Percentiles rank a stretch among this genome's conserved stretches.
Evolutionary conservation across 2,888 invertebrate species (phyloP).

Genomic region (Pardosa pseudoannulata): DNA sequence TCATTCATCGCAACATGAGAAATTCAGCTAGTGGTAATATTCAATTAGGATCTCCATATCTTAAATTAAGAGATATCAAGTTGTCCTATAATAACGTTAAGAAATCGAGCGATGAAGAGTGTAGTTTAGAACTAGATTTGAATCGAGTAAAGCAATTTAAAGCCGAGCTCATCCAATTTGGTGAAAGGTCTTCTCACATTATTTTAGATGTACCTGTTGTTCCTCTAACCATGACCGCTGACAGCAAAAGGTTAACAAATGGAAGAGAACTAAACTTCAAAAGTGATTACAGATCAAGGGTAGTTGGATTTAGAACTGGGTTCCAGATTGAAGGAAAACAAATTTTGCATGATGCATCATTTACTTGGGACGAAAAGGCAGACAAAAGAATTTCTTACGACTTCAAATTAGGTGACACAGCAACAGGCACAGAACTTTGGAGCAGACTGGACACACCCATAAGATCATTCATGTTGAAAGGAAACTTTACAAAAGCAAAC

Average conservation of each 20-base stretch:
- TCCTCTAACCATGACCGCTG: slow-evolving; percentile 43
- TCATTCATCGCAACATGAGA: slow-evolving; percentile 33
- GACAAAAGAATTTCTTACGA: slow-evolving; percentile 61
- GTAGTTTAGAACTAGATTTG: slow-evolving; percentile 48
- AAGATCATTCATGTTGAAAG: slow-evolving; percentile 66
- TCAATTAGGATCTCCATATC: slow-evolving; percentile 44
- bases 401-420: slow-evolving; percentile 40
- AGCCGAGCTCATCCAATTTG: slow-evolving; percentile 40
- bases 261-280: slow-evolving; percentile 56
- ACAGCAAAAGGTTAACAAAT: slow-evolving; percentile 24
- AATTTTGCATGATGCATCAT: slow-evolving; percentile 50
- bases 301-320: slow-evolving; percentile 46
- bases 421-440: slow-evolving; percentile 53
- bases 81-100: slow-evolving; percentile 37
- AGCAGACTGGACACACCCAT: slow-evolving; percentile 63
- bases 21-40: slow-evolving; percentile 22
- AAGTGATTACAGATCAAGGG: slow-evolving; percentile 35
- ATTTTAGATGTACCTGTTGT: slow-evolving; percentile 42
- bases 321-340: slow-evolving; percentile 32
- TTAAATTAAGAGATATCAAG: slow-evolving; percentile 35
- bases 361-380: slow-evolving; percentile 64
- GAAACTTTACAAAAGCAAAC: slow-evolving; percentile 38
- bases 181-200: slow-evolving; percentile 45
- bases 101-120: slow-evolving; percentile 36
- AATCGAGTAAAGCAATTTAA: slow-evolving; percentile 56